Percentiles rank a stretch among this genome's conserved stretches.
Evolutionary conservation across 2,888 invertebrate species (phyloP).

Genomic region (Stenchaetothrips biformis): DNA sequence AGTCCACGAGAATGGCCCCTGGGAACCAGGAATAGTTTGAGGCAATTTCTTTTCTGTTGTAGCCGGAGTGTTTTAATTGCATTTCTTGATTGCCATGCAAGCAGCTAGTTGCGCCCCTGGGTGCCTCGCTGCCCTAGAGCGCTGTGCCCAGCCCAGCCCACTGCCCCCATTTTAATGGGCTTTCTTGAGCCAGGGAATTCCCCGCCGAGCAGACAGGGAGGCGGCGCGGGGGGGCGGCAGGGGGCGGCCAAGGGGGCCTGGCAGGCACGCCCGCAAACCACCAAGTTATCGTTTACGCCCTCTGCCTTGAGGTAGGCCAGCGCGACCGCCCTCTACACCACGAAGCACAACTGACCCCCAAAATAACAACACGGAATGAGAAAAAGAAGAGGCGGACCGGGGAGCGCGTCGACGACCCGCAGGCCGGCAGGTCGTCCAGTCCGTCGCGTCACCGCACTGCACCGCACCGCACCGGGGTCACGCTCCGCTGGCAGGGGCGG

Average conservation of each 20-base stretch:
- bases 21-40: no score
- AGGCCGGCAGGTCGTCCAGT: conserved; percentile 31
- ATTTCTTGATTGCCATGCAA: neutral
- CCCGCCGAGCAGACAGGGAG: conserved; percentile 46
- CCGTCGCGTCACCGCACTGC: no score
- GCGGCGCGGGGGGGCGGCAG: conserved; percentile 52
- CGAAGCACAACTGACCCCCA: no score
- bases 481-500: no score
- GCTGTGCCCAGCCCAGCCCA: neutral
- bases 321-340: no score
- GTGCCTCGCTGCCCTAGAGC: neutral
- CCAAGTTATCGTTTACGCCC: neutral
- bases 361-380: neutral
- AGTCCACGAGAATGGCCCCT: no score
- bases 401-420: conserved; percentile 41
- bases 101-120: neutral
- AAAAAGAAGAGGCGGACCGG: conserved; percentile 42
- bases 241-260: conserved; percentile 26
- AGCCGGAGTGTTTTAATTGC: neutral
- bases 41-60: no score
- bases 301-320: no score
- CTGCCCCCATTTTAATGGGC: neutral
- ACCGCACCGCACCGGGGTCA: no score
- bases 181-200: conserved; percentile 3
- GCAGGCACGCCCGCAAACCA: conserved; percentile 20